Evolutionary conservation across 2,113 vertebrate genomes (phyloP).

Genomic region (Anguilla rostrata): DNA sequence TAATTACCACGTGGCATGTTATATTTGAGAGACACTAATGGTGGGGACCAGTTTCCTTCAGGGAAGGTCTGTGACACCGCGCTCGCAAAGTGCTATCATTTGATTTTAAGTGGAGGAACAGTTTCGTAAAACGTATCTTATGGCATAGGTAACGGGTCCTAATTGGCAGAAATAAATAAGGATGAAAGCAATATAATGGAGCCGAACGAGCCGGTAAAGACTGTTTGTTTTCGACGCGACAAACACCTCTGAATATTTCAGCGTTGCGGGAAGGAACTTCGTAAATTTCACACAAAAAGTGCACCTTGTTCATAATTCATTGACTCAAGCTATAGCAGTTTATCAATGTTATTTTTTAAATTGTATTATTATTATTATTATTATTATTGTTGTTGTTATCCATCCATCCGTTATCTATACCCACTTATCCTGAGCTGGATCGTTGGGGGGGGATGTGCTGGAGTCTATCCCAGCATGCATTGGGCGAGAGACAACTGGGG

Average conservation of each 20-base stretch:
- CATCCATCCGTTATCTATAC: no score
- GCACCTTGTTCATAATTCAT: not conserved
- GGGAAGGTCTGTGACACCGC: not conserved
- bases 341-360: no score
- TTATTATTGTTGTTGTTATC: no score
- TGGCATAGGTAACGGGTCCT: slow-evolving; percentile 2
- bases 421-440: no score
- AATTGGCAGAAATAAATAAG: not conserved
- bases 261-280: not conserved
- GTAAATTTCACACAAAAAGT: not conserved
- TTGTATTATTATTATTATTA: no score
- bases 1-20: slow-evolving; percentile 21
- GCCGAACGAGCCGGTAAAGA: not conserved
- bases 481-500: no score
- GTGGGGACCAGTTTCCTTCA: slow-evolving; percentile 14
- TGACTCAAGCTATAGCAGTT: not conserved
- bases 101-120: slow-evolving; percentile 20
- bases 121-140: slow-evolving; percentile 9
- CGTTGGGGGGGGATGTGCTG: no score
- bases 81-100: slow-evolving; percentile 13
- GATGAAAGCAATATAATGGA: slow-evolving; percentile 11
- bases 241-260: not conserved
- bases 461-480: no score
- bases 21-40: slow-evolving; percentile 27
- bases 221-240: not conserved